Conservation (phyloP, 2,797 vertebrate species). For the Alectoris magna region DNA sequence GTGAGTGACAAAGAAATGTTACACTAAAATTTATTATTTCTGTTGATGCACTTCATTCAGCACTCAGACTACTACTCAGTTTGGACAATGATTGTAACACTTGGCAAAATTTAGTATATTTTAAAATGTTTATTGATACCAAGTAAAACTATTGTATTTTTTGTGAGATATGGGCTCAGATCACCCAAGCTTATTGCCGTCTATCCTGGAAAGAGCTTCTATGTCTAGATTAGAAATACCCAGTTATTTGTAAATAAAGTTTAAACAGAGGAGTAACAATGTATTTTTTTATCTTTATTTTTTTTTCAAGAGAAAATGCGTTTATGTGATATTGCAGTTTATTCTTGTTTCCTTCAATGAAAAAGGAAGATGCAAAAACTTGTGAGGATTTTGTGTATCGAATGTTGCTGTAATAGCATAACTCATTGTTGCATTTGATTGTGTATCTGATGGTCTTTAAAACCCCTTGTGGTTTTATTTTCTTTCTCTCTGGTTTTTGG, state of each 20-base stretch:
- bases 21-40: conserved; percentile 76
- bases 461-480: neutral
- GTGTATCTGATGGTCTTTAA: conserved; percentile 48
- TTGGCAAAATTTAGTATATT: conserved; percentile 80
- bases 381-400: conserved; percentile 65
- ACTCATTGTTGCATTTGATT: conserved; percentile 47
- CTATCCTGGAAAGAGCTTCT: conserved; percentile 75
- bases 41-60: conserved; percentile 86
- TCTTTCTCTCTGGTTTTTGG: neutral
- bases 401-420: conserved; percentile 62
- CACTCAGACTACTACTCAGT: conserved; percentile 82
- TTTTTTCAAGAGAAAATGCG: conserved; percentile 75
- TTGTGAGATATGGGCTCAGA: conserved; percentile 79
- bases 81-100: conserved; percentile 80
- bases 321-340: conserved; percentile 67
- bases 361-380: conserved; percentile 63
- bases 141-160: conserved; percentile 83
- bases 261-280: conserved; percentile 82
- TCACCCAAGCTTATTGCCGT: conserved; percentile 74
- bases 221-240: conserved; percentile 77
- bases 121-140: conserved; percentile 80
- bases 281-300: conserved; percentile 87
- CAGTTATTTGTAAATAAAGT: conserved; percentile 85
- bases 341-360: conserved; percentile 64
- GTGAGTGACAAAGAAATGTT: conserved; percentile 56